Evolutionary conservation across 2,113 vertebrate genomes (phyloP), one percentile per base, ranked within the genome.

Genomic region (Coptodon rendalli): DNA sequence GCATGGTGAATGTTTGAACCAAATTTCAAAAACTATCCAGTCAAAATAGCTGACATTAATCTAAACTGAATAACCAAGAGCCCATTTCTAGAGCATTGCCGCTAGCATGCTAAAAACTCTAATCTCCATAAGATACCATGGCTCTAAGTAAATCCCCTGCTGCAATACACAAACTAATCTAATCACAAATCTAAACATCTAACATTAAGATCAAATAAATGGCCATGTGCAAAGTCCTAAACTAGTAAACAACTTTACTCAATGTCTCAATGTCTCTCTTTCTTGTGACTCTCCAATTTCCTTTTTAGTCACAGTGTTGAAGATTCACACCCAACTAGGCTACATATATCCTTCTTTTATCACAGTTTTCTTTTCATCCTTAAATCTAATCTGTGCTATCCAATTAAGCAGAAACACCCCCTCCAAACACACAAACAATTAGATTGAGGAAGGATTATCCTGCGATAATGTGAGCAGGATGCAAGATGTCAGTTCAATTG

Each of bases 351-450:
- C 53, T 53, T 29, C 59, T 5, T 31, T 38, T 53, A 48, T 45
- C 61, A 22, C 50, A 17, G 17, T 31, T 71, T 53, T 36, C 19
- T 56, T 81, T 68, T 19, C 59, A 52, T 43, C 48, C 22, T 68
- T 43, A 63, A 68, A 81, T 85, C 52, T n/a, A 57, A 81, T 85
- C 52, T 27, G 6, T 36, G 5, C 50, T 54, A 34, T 85, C 82
- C 79, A 76, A 89, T 87, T 82, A 88, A 86, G 59, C 76, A 80
- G 83, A 86, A 80, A 73, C 50, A 54, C 50, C 52, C 82, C 45
- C 19, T 82, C 48, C 40, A 84, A 85, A 31, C 63, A 50, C n/a
- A 24, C 34, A 56, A 34, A 83, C 57, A 73, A 16, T 85, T 81
- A 22, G 53, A 83, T 22, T 5, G 29, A 85, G n/a, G 59, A 38